Evolutionary conservation across 2,888 invertebrate species (phyloP), one percentile per base, ranked within the genome.

Genomic region (Lycophotia porphyrea): DNA sequence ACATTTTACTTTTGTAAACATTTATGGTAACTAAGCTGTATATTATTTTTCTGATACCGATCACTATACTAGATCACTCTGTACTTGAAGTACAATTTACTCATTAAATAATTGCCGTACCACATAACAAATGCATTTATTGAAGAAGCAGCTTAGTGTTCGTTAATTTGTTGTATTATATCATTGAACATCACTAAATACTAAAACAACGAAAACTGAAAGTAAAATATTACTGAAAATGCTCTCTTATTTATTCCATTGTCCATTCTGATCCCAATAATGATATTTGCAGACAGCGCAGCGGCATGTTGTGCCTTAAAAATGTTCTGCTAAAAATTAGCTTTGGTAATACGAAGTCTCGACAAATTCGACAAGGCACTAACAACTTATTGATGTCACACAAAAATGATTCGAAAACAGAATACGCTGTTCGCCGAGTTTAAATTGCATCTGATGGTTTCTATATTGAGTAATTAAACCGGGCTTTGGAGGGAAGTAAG

Each of bases 141-240:
- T 76, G 52, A 42, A 71, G 67, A 74, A 76, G 73, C 78, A 84
- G 84, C 84, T 84, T 85, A 81, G 81, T 87, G 84, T 88, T 84
- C 75, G 36, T 70, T 84, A 68, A 80, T 82, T 84, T 86, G 85
- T 82, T 87, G 75, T 86, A 85, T 80, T 84, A 86, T 86, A 86
- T 87, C 84, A 87, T 84, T 81, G 72, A 87, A 84, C 87, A 88
- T 88, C 86, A 85, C 87, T 87, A 84, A 90, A 88, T 92, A 85
- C 87, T 87, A 84, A 90, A 88, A 92, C 93, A 94, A 94, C 93
- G 93, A 94, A 93, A 91, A 77, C 77, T 88, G 86, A 84, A 89
- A 92, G 91, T 91, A 92, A 92, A 91, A 88, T 90, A 92, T 90
- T 90, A 92, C 86, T 88, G 80, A 90, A 88, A 85, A 84, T 85